These are phyloP conservation scores for Momotus momota DNA, from an alignment of 2,797 vertebrate genomes.

Conservation along the genomic window DNA sequence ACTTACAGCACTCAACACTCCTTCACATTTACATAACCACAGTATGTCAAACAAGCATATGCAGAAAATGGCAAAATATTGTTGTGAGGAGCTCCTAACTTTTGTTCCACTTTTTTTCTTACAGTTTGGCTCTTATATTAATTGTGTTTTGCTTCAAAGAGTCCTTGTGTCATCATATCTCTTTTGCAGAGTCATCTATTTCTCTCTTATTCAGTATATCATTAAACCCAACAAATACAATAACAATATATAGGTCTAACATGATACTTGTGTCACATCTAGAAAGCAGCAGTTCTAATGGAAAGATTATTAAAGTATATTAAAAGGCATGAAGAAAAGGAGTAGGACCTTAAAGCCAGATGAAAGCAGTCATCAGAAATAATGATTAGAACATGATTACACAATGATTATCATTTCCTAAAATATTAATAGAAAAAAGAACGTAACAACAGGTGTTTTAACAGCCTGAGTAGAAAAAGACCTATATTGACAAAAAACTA, in stretches of 20 bases:
- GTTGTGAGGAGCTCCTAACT: background rate
- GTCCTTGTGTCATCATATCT: background rate
- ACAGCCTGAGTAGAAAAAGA: background rate
- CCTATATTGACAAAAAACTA: background rate
- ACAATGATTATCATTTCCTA: background rate
- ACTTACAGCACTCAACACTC: background rate
- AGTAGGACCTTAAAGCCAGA: background rate
- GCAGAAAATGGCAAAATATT: background rate
- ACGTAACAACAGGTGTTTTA: background rate
- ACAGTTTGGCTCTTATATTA: background rate
- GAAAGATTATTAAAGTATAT: background rate
- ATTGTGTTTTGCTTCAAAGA: background rate
- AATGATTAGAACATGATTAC: background rate
- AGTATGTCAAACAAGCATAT: background rate
- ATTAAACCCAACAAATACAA: background rate
- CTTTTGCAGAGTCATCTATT: background rate
- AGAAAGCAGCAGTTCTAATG: background rate
- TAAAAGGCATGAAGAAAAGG: background rate
- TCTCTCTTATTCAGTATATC: background rate
- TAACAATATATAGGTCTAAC: background rate
- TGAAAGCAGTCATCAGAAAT: background rate
- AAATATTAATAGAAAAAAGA: background rate
- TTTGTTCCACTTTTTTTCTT: background rate
- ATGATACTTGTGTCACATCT: background rate
- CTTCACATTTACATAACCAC: background rate